phyloP scores from a whole-genome alignment of 2,113 vertebrate genomes.

The Lasiurus cinereus region DNA sequence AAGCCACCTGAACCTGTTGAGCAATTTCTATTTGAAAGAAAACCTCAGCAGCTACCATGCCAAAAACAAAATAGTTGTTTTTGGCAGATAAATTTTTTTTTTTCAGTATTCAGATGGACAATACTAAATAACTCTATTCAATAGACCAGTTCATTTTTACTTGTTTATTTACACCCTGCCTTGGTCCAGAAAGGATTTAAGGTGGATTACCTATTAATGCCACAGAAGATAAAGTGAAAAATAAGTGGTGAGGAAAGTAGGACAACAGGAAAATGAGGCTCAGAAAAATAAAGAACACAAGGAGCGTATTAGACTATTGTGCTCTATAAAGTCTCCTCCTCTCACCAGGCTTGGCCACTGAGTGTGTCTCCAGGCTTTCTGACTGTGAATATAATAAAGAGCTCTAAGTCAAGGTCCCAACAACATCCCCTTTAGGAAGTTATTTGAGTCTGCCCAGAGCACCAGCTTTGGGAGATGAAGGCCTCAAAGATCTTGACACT shows the following conservation, averaged over 20 bases:
- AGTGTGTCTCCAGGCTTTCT: slow-evolving; percentile 22
- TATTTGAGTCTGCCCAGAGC: not conserved
- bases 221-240: slow-evolving; percentile 73
- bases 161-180: slow-evolving; percentile 79
- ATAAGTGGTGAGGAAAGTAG: slow-evolving; percentile 74
- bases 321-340: not conserved
- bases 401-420: not conserved
- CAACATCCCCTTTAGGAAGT: not conserved
- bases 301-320: slow-evolving; percentile 15
- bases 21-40: slow-evolving; percentile 69
- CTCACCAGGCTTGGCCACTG: not conserved
- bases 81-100: slow-evolving; percentile 57
- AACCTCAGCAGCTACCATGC: slow-evolving; percentile 60
- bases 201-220: slow-evolving; percentile 78
- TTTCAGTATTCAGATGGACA: slow-evolving; percentile 68
- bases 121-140: slow-evolving; percentile 80
- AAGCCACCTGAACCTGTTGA: slow-evolving; percentile 28
- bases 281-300: slow-evolving; percentile 65
- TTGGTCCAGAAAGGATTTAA: slow-evolving; percentile 80
- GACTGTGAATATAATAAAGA: slow-evolving; percentile 9
- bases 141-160: slow-evolving; percentile 65
- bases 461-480: not conserved
- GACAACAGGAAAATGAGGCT: slow-evolving; percentile 74
- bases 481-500: not conserved
- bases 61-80: slow-evolving; percentile 72